Conservation (phyloP, 37 sponge, comb jelly and placozoan species). For the Spongilla lacustris region DNA sequence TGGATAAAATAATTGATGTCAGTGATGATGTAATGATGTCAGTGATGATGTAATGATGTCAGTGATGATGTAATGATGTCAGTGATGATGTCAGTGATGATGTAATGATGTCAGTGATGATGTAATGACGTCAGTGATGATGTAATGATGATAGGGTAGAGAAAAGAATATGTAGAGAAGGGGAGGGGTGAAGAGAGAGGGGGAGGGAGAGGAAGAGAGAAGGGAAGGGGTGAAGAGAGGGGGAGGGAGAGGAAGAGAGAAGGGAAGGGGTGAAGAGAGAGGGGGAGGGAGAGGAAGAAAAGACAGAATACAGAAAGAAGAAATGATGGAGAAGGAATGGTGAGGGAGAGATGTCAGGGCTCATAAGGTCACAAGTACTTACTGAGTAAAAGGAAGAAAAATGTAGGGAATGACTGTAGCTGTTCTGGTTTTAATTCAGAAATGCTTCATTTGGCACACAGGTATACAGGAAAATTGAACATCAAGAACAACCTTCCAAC, state of each 20-base stretch:
- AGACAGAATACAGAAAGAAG: background rate
- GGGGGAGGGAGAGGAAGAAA: background rate
- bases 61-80: conserved; percentile 3
- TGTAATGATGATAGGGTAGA: background rate
- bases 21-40: no score
- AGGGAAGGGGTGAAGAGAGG: background rate
- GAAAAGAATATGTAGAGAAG: background rate
- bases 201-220: background rate
- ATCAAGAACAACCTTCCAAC: background rate
- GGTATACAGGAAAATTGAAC: background rate
- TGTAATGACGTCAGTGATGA: background rate
- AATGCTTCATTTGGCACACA: background rate
- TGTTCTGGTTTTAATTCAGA: background rate
- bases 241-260: background rate
- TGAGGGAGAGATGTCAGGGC: background rate
- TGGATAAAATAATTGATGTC: background rate
- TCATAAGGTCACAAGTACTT: background rate
- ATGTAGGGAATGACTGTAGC: background rate
- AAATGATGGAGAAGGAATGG: background rate
- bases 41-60: background rate
- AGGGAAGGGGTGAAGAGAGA: background rate
- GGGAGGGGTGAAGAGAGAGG: background rate
- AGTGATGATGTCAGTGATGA: conserved; percentile 6
- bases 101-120: no score
- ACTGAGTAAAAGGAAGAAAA: background rate